Base-by-base conservation (phyloP, 2,113 vertebrate species). In the Carassius gibelio region DNA sequence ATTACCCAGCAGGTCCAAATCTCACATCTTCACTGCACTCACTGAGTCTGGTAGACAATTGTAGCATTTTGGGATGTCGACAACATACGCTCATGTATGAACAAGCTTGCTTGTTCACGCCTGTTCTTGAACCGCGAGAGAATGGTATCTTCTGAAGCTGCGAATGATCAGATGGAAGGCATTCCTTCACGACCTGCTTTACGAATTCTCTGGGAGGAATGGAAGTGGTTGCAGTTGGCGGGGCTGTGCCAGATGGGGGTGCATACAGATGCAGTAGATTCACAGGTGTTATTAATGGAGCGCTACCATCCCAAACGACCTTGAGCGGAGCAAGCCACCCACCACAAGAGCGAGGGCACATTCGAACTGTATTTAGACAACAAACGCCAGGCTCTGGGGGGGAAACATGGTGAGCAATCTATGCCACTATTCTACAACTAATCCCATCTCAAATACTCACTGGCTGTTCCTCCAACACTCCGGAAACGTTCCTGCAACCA, bases 201-300 rank as follows among this genome's bases (percentile, higher is more conserved):
- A 71, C 81, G 34, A 85, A 69, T 84, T 81, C 84, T 81, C 81
- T 81, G 84, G 87, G 85, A 86, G 21, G 2, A n/a, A 14, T 21
- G 55, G 68, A 84, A 78, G 62, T 71, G 75, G 87, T 76, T 71
- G 80, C 85, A 76, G 68, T 91, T 89, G 89, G 88, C 86, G 84
- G 82, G 74, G 87, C 86, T 74, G 83, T 42, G 91, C 91, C 93
- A 93, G 92, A 94, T 93, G 91, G 93, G 92, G 90, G 93, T 90
- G 48, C 85, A 88, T 85, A 88, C 81, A 81, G 82, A 88, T 88
- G 82, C 61, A 87, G 90, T 91, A 91, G 90, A 92, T 92, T 93
- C 94, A 91, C 92, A 89, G 91, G 89, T 92, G 93, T 93, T 93
- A 94, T 94, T 94, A 94, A 94, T 95, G 92, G 89, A 90, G 88